These are phyloP conservation scores for Tachina fera DNA, from an alignment of 2,888 invertebrate species.

Conservation along the genomic window DNA sequence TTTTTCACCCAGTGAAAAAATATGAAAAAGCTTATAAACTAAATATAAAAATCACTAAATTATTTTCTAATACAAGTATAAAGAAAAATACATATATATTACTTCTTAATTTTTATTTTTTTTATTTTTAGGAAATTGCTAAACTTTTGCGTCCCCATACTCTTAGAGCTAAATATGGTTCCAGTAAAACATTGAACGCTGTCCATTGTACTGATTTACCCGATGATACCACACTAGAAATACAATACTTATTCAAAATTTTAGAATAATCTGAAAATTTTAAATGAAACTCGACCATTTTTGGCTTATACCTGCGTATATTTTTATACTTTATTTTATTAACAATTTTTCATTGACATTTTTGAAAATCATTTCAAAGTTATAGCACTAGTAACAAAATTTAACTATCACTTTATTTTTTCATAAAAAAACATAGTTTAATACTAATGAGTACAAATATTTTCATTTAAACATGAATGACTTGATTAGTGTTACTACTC, in stretches of 20 bases:
- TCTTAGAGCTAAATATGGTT: conserved; percentile 92
- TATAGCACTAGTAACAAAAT: conserved; percentile 39
- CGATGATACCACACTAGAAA: conserved; percentile 93
- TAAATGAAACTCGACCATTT: background rate
- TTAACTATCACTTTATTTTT: conserved; percentile 47
- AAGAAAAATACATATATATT: no score
- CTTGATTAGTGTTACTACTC: conserved; percentile 70
- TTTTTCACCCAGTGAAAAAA: no score
- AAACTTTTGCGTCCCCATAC: conserved; percentile 92
- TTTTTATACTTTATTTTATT: conserved; percentile 22
- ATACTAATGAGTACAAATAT: conserved; percentile 33
- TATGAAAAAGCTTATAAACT: no score
- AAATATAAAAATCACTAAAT: no score
- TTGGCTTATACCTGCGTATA: conserved; percentile 22
- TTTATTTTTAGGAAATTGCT: conserved; percentile 89
- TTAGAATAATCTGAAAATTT: conserved; percentile 78
- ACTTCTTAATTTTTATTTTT: no score
- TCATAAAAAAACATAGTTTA: conserved; percentile 12
- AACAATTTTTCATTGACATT: background rate
- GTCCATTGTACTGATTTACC: conserved; percentile 96
- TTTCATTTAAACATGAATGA: conserved; percentile 58
- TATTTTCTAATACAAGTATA: no score
- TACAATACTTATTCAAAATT: conserved; percentile 92
- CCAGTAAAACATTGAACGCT: conserved; percentile 92
- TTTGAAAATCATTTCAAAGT: conserved; percentile 27